Percentiles rank a stretch among this genome's conserved stretches.
Conservation (phyloP, 2,888 invertebrate genomes). For the Eilema sororculum region DNA sequence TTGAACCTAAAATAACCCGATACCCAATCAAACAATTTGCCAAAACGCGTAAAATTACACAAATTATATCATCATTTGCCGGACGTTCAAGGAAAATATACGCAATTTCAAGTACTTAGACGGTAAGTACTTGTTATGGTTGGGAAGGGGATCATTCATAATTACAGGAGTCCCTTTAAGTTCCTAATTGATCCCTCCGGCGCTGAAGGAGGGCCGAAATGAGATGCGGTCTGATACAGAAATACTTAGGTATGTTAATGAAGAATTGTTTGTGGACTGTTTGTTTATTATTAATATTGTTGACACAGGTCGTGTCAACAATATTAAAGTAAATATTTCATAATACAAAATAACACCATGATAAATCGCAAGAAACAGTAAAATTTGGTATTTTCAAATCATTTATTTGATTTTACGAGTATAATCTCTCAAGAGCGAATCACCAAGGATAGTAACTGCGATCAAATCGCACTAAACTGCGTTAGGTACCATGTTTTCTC, state of each 20-base stretch:
- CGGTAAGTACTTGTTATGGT: conserved; percentile 11
- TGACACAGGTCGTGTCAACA: no score
- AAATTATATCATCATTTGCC: not conserved
- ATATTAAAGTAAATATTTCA: no score
- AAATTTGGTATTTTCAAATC: not conserved
- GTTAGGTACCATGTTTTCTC: not conserved
- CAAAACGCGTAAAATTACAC: not conserved
- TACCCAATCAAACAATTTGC: not conserved
- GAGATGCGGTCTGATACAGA: not conserved
- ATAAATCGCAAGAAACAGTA: no score
- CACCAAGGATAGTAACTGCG: not conserved
- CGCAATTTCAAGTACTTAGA: conserved; percentile 29
- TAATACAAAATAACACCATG: no score
- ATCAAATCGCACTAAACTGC: not conserved
- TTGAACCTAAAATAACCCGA: no score
- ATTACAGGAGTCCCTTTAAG: conserved; percentile 39
- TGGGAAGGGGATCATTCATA: conserved; percentile 26
- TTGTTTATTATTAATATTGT: not conserved
- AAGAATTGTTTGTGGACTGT: not conserved
- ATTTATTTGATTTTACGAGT: not conserved
- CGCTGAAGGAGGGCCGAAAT: not conserved
- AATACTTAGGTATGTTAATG: not conserved
- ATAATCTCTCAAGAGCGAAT: no score
- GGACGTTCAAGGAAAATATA: not conserved
- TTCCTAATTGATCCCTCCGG: conserved; percentile 39